Base-by-base conservation (phyloP, 2,113 vertebrate species). In the Vimba vimba region DNA sequence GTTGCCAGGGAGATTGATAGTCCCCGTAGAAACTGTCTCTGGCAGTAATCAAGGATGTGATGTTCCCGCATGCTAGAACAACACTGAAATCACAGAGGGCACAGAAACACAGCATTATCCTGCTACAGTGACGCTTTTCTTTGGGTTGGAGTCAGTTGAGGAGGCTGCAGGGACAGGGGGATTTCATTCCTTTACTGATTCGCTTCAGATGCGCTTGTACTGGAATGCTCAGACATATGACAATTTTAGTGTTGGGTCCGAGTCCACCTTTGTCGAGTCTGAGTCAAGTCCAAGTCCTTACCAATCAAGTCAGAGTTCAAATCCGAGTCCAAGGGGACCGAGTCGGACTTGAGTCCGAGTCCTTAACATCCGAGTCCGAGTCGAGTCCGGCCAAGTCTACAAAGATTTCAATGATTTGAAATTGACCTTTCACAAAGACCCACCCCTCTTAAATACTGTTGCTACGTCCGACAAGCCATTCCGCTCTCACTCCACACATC, bases 1-100 rank as follows among this genome's bases (percentile, higher is more conserved):
- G 88, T 89, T 89, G 87, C 78, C 83, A 83, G 76, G 73, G 86
- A 89, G 79, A 89, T 82, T 82, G 71, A 82, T 62, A 79, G 74
- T 87, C 79, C 68, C 81, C 17, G 80, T 79, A 81, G 80, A 83
- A 85, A 83, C 50, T 17, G 55, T 69, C 17, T n/a, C 79, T 62
- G 62, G 66, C 68, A 83, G 85, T 84, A 55, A 74, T 77, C 59
- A 85, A 75, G 62, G 36, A 74, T 71, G 73, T 78, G 64, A 84
- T 87, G 55, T 85, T 88, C 66, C 75, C 17, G 68, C 47, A 52
- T 69, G 73, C 83, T 85, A 73, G 68, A 86, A 87, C 79, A 87
- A 79, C 84, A 76, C 62, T n/a, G 43, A 64, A 84, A 84, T 76
- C 83, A 76, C 71, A 76, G 66, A 43, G 66, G 71, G 69, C 68